phyloP scores from a whole-genome alignment of 2,113 vertebrate genomes.

The Aptenodytes patagonicus region DNA sequence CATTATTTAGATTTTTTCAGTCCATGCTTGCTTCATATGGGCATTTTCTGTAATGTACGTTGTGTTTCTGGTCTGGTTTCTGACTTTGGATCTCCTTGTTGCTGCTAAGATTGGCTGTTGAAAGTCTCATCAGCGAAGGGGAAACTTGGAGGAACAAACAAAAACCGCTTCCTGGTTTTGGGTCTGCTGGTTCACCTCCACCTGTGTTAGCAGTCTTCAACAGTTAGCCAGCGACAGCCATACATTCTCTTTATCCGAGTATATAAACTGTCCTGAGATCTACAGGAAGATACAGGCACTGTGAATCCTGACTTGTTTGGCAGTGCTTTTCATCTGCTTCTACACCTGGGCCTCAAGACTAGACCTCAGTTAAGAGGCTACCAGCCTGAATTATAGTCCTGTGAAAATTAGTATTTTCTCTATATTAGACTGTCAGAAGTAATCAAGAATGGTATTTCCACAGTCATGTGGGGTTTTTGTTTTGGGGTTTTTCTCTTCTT shows the following conservation, averaged over 20 bases:
- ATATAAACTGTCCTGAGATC: neutral
- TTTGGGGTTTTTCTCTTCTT: neutral
- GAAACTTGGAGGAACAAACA: neutral
- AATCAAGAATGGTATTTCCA: neutral
- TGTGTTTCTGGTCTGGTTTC: neutral
- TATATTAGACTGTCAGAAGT: neutral
- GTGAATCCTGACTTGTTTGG: neutral
- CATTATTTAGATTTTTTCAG: neutral
- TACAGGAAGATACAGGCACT: rapidly evolving
- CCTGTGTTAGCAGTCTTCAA: neutral
- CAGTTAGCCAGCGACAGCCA: neutral
- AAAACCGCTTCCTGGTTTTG: neutral
- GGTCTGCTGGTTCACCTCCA: neutral
- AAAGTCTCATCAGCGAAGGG: neutral
- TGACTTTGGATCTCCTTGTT: neutral
- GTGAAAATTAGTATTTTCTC: neutral
- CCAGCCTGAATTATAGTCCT: neutral
- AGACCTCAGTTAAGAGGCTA: neutral
- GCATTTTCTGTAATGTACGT: neutral
- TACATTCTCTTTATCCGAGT: neutral
- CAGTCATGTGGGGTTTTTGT: rapidly evolving
- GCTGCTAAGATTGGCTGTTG: neutral
- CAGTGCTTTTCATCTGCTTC: neutral
- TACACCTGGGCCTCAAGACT: neutral
- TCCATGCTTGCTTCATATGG: neutral